phyloP scores from a whole-genome alignment of 1,140 invertebrate species.

The Neomicropteryx cornuta region DNA sequence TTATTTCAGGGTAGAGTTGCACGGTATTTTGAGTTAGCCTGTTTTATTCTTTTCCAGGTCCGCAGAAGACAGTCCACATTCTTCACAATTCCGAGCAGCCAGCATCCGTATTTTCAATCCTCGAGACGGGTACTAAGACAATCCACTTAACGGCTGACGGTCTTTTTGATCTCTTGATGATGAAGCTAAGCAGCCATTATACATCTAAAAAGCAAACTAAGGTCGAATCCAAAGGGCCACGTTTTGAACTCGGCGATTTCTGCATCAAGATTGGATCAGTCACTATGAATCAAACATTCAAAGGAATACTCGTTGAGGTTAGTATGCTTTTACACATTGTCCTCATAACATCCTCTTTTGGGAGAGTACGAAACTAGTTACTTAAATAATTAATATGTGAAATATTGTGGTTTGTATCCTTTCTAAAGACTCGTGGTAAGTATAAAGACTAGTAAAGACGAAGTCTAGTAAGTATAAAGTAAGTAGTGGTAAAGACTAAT shows the following conservation, averaged over 20 bases:
- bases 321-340: slow-evolving; percentile 14
- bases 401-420: too few relatives aligned
- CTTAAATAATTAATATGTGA: too few relatives aligned
- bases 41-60: slow-evolving; percentile 21
- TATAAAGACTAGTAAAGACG: too few relatives aligned
- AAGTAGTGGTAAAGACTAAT: too few relatives aligned
- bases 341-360: too few relatives aligned
- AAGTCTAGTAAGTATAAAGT: too few relatives aligned
- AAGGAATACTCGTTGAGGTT: slow-evolving; percentile 89
- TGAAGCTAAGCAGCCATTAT: slow-evolving; percentile 79
- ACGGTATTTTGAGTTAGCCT: too few relatives aligned
- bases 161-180: slow-evolving; percentile 83
- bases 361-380: too few relatives aligned
- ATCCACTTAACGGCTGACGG: slow-evolving; percentile 82
- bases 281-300: slow-evolving; percentile 85
- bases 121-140: slow-evolving; percentile 77
- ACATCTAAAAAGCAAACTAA: slow-evolving; percentile 79
- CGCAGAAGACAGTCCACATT: slow-evolving; percentile 75
- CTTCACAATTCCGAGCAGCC: slow-evolving; percentile 93
- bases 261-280: slow-evolving; percentile 89
- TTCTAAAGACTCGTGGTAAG: too few relatives aligned
- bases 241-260: slow-evolving; percentile 90
- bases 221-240: slow-evolving; percentile 84
- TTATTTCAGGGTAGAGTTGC: too few relatives aligned
- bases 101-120: slow-evolving; percentile 82